These are phyloP conservation scores for Epirrhoe alternata DNA, from an alignment of 2,888 invertebrate genomes.

Conservation along the genomic window DNA sequence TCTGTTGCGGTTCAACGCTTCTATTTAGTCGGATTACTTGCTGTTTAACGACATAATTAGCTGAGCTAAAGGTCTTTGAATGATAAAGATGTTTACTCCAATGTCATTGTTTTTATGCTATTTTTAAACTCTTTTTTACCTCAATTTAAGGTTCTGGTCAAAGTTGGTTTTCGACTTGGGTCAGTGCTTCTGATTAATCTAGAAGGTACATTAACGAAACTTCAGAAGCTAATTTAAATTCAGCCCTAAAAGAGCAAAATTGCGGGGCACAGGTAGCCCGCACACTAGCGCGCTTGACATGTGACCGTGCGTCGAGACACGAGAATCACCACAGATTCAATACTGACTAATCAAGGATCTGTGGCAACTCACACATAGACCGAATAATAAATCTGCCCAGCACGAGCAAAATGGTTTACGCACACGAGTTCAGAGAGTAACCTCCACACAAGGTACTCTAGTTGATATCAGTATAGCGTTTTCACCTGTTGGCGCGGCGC, in stretches of 20 bases:
- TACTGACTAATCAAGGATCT: constrained; percentile 41
- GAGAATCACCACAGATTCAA: constrained; percentile 63
- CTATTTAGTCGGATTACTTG: constrained; percentile 35
- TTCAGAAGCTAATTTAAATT: constrained; percentile 65
- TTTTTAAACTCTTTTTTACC: constrained; percentile 32
- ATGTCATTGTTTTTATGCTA: constrained; percentile 33
- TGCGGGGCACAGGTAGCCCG: constrained; percentile 78
- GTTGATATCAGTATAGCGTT: constrained; percentile 76
- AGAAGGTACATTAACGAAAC: constrained; percentile 53
- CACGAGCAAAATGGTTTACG: constrained; percentile 79
- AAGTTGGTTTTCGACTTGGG: not conserved
- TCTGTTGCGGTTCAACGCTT: constrained; percentile 35
- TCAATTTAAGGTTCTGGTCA: not conserved
- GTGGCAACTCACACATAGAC: constrained; percentile 60
- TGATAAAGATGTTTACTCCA: constrained; percentile 48
- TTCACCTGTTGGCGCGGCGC: constrained; percentile 74
- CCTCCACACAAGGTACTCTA: constrained; percentile 76
- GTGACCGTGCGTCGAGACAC: constrained; percentile 72
- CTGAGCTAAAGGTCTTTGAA: constrained; percentile 45
- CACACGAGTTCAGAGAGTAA: constrained; percentile 71
- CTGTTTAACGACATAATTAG: constrained; percentile 38
- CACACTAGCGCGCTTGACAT: constrained; percentile 75
- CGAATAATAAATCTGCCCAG: constrained; percentile 74
- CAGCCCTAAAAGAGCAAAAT: constrained; percentile 76
- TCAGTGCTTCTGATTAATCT: constrained; percentile 2